Percentiles rank a stretch among this genome's conserved stretches.
Evolutionary conservation across 92 coral and sea anemone species (phyloP).

Genomic region (Actinostola sp.): DNA sequence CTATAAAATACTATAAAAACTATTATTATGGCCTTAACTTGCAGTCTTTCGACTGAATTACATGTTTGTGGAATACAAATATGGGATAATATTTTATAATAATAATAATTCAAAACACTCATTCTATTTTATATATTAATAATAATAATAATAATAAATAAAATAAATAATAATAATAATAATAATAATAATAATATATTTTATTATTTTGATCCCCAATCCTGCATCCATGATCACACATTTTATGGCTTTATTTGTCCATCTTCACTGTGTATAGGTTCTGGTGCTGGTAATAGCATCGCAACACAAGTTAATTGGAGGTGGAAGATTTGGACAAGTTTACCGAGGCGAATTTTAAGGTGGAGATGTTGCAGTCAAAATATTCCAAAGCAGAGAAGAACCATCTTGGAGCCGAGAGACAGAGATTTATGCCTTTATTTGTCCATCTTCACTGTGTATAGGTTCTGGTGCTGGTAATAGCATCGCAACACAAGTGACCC

Average conservation of each 20-base stretch:
- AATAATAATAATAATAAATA: no score
- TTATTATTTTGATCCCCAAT: no score
- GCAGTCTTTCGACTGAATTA: no score
- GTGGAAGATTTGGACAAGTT: conserved; percentile 31
- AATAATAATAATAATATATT: no score
- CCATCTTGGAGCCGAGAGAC: conserved; percentile 11
- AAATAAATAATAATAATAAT: no score
- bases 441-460: background rate
- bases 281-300: conserved; percentile 1
- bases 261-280: background rate
- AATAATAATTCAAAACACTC: no score
- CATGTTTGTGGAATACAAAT: no score
- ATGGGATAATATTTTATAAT: no score
- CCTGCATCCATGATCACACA: background rate
- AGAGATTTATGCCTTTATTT: conserved; percentile 12
- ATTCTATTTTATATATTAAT: no score
- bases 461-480: background rate
- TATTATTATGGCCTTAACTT: no score
- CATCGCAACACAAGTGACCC: background rate
- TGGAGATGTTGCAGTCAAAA: conserved; percentile 22
- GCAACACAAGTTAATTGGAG: conserved; percentile 2
- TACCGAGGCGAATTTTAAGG: background rate
- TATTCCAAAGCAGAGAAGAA: background rate
- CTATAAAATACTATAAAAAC: no score
- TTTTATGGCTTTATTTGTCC: background rate